These are phyloP conservation scores for Telmatochromis sp. DNA, from an alignment of 2,113 vertebrate genomes.

Conservation along the genomic window DNA sequence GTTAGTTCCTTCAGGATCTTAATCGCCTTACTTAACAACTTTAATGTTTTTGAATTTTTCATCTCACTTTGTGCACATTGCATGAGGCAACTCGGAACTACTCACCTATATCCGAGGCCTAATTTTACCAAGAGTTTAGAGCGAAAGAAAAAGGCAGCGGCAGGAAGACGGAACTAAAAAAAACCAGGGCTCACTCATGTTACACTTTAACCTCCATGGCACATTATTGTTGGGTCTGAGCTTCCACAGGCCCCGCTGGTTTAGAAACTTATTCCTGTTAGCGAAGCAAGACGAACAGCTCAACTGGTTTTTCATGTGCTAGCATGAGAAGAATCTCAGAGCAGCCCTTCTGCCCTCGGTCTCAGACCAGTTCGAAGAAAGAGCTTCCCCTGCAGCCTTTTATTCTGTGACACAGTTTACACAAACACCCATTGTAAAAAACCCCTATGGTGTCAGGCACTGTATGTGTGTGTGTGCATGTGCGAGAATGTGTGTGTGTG, in stretches of 20 bases:
- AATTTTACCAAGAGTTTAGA: neutral
- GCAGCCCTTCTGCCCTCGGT: neutral
- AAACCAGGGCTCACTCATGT: neutral
- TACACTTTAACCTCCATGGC: constrained; percentile 17
- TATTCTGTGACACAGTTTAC: neutral
- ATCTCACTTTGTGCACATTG: neutral
- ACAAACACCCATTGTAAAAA: neutral
- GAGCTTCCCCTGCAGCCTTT: neutral
- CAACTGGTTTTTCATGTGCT: neutral
- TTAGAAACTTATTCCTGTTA: neutral
- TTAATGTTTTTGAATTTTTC: constrained; percentile 6
- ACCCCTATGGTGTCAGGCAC: fast-evolving
- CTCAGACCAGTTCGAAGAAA: neutral
- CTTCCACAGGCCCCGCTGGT: neutral
- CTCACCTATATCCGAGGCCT: neutral
- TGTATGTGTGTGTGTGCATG: neutral
- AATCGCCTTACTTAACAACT: constrained; percentile 4
- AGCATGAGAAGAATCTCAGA: neutral
- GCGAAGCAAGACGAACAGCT: neutral
- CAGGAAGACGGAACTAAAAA: neutral
- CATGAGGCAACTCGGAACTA: neutral
- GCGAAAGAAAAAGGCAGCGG: neutral
- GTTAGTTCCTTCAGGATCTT: constrained; percentile 5
- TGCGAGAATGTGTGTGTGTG: neutral
- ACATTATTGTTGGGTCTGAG: neutral